Percentiles rank a stretch among this genome's conserved stretches.
Conservation (phyloP, 2,113 vertebrate genomes). For the Cyrtonyx montezumae region DNA sequence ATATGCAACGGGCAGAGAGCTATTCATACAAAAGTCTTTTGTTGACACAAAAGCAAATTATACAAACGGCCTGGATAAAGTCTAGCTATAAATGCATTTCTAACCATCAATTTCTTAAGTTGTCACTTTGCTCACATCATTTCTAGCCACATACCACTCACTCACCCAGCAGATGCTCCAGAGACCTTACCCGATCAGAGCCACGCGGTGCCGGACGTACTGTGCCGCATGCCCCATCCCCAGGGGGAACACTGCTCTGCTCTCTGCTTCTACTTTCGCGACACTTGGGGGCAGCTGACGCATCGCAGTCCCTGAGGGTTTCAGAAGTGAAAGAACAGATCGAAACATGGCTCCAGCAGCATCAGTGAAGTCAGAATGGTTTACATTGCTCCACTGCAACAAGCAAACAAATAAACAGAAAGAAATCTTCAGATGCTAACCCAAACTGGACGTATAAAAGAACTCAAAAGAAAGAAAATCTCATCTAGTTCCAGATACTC, state of each 20-base stretch:
- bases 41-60: neutral
- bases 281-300: slow-evolving; percentile 95
- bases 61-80: neutral
- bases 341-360: slow-evolving; percentile 86
- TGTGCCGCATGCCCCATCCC: slow-evolving; percentile 92
- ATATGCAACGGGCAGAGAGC: neutral
- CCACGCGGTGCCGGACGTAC: slow-evolving; percentile 90
- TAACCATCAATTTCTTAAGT: neutral
- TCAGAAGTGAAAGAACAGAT: slow-evolving; percentile 82
- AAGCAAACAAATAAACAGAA: neutral
- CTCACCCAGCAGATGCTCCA: neutral
- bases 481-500: neutral
- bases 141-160: rapidly evolving
- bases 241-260: slow-evolving; percentile 90
- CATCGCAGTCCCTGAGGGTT: slow-evolving; percentile 84
- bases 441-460: neutral
- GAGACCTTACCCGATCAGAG: slow-evolving; percentile 89
- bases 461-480: neutral
- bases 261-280: slow-evolving; percentile 84
- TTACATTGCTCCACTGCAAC: slow-evolving; percentile 92
- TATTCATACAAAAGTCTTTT: neutral
- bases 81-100: neutral
- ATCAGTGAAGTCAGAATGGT: slow-evolving; percentile 91
- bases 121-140: rapidly evolving
- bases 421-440: neutral